phyloP scores from a whole-genome alignment of 2,113 vertebrate species.

The Carollia perspicillata region DNA sequence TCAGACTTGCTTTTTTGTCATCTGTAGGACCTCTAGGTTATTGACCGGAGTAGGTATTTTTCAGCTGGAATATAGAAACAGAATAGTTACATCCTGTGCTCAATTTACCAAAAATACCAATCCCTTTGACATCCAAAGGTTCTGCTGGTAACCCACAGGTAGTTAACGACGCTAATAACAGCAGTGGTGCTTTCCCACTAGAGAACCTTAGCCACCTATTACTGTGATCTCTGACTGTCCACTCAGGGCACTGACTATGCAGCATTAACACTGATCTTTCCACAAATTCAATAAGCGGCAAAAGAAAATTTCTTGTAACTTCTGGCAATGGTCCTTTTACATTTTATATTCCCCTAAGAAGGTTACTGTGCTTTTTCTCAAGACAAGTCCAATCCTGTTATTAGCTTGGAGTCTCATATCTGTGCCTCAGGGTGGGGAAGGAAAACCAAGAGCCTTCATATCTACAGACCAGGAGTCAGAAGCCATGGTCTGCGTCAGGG shows the following conservation, averaged over 20 bases:
- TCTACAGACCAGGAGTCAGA: not conserved
- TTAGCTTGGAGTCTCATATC: not conserved
- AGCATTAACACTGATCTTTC: not conserved
- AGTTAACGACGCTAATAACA: not conserved
- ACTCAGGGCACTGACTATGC: not conserved
- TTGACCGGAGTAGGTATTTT: conserved; percentile 72
- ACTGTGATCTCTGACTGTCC: not conserved
- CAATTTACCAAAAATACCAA: not conserved
- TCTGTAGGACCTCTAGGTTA: conserved; percentile 23
- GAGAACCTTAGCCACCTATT: not conserved
- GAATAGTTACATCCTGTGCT: not conserved
- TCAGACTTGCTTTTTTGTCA: conserved; percentile 62
- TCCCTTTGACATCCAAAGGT: not conserved
- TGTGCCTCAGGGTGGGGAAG: not conserved
- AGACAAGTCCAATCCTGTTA: not conserved
- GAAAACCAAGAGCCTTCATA: not conserved
- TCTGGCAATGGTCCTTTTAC: not conserved
- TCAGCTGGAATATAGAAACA: conserved; percentile 48
- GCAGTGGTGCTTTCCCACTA: not conserved
- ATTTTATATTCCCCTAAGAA: not conserved
- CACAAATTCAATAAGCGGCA: not conserved
- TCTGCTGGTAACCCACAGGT: not conserved
- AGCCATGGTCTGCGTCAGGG: not conserved
- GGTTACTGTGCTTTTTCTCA: not conserved
- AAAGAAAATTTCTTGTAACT: not conserved